Conservation (phyloP, 2,888 invertebrate genomes). For the Caenorhabditis becei region DNA sequence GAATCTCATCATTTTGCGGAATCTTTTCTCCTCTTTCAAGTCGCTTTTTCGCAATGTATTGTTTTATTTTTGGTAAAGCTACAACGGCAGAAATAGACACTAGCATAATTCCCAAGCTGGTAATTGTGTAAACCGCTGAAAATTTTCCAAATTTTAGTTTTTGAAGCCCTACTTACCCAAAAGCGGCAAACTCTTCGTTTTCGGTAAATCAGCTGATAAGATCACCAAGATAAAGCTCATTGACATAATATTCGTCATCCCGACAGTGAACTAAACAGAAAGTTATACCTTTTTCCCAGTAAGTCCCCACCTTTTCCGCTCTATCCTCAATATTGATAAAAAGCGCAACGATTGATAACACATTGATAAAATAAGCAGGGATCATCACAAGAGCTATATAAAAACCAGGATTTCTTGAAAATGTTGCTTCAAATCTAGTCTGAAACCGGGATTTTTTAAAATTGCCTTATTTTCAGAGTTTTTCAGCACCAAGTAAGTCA, state of each 20-base stretch:
- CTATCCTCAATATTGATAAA: constrained; percentile 44
- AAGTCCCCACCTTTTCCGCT: constrained; percentile 46
- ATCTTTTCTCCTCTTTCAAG: constrained; percentile 34
- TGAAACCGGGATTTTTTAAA: background rate
- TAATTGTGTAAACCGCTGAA: constrained; percentile 43
- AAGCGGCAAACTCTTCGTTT: constrained; percentile 56
- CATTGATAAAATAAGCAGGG: constrained; percentile 55
- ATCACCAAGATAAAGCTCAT: constrained; percentile 63
- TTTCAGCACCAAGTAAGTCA: constrained; percentile 16
- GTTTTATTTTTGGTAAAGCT: constrained; percentile 22
- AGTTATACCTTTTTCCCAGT: too few relatives aligned
- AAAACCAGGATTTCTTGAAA: constrained; percentile 57
- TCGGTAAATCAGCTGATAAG: constrained; percentile 54
- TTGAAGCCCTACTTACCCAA: constrained; percentile 25
- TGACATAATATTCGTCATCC: constrained; percentile 57
- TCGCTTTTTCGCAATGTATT: constrained; percentile 14
- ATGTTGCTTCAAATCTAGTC: too few relatives aligned
- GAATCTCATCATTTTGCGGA: constrained; percentile 33
- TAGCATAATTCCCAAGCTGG: constrained; percentile 38
- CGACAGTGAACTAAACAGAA: constrained; percentile 29
- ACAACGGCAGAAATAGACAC: constrained; percentile 29
- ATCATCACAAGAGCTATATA: constrained; percentile 59
- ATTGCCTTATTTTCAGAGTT: background rate
- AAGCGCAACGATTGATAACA: constrained; percentile 48
- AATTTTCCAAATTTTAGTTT: too few relatives aligned